Conservation (phyloP, 2,113 vertebrate species). For the Cercopithecus mona region DNA sequence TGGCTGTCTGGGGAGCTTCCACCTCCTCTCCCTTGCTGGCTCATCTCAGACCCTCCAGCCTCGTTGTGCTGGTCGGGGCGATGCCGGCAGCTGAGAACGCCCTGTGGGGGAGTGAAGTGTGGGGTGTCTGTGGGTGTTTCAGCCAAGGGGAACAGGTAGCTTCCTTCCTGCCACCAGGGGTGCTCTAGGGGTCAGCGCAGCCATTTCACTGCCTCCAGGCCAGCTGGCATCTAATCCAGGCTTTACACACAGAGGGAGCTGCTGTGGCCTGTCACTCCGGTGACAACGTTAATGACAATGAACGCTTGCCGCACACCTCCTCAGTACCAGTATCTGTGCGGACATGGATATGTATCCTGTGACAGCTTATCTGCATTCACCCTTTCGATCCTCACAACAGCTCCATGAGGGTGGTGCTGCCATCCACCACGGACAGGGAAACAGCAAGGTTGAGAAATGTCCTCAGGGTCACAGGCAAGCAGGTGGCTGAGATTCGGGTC, state of each 20-base stretch:
- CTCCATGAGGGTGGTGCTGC: fast-evolving
- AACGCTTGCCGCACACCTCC: neutral
- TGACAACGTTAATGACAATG: neutral
- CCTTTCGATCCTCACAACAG: neutral
- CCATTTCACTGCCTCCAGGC: neutral
- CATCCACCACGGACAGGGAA: neutral
- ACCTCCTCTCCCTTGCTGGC: neutral
- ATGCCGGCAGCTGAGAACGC: neutral
- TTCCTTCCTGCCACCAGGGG: conserved; percentile 12
- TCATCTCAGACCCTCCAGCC: neutral
- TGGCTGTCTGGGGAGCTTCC: neutral
- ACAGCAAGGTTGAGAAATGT: neutral
- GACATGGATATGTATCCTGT: fast-evolving
- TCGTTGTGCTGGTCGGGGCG: neutral
- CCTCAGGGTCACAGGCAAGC: neutral
- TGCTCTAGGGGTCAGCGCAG: neutral
- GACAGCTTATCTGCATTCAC: neutral
- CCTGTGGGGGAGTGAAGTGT: neutral
- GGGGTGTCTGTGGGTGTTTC: neutral
- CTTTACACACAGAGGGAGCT: neutral
- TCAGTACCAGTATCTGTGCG: no score
- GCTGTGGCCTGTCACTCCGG: neutral
- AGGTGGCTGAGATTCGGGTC: neutral
- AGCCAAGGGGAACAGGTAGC: neutral
- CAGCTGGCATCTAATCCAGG: neutral